Conservation (phyloP, 2,888 invertebrate genomes). For the Tridacna crocea region DNA sequence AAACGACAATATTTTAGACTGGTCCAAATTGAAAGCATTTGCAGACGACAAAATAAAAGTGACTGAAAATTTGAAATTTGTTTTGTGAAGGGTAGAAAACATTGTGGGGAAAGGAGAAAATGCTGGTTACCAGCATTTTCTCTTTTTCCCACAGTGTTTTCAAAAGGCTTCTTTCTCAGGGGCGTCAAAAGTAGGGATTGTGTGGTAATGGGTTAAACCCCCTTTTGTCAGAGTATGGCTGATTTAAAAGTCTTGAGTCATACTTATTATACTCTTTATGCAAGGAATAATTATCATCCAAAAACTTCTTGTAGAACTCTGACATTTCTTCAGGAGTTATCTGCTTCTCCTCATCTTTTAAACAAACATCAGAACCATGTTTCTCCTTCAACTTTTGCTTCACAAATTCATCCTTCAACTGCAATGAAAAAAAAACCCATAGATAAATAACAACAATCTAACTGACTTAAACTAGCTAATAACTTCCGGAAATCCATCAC, state of each 20-base stretch:
- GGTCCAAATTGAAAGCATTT: too few species aligned
- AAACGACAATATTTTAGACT: too few species aligned
- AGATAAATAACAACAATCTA: background rate
- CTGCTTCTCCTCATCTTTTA: conserved; percentile 43
- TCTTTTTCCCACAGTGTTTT: background rate
- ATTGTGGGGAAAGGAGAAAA: too few species aligned
- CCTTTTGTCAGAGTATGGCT: background rate
- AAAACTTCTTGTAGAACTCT: conserved; percentile 93
- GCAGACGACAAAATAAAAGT: too few species aligned
- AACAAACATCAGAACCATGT: conserved; percentile 25
- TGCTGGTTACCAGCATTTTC: background rate
- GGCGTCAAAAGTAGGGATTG: too few species aligned
- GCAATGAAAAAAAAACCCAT: conserved; percentile 26
- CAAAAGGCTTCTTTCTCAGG: too few species aligned
- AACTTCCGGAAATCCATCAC: too few species aligned
- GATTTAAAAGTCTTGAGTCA: conserved; percentile 8
- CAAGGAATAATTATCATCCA: conserved; percentile 91
- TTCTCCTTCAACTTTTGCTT: conserved; percentile 61
- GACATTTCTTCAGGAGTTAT: conserved; percentile 87
- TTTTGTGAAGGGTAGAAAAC: too few species aligned
- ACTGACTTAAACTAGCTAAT: too few species aligned
- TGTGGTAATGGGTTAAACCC: too few species aligned
- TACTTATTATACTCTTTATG: conserved; percentile 90
- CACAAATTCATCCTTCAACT: conserved; percentile 74
- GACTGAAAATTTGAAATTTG: too few species aligned